Conservation (phyloP, 2,888 invertebrate genomes). For the Hirtodrosophila trivittata region DNA sequence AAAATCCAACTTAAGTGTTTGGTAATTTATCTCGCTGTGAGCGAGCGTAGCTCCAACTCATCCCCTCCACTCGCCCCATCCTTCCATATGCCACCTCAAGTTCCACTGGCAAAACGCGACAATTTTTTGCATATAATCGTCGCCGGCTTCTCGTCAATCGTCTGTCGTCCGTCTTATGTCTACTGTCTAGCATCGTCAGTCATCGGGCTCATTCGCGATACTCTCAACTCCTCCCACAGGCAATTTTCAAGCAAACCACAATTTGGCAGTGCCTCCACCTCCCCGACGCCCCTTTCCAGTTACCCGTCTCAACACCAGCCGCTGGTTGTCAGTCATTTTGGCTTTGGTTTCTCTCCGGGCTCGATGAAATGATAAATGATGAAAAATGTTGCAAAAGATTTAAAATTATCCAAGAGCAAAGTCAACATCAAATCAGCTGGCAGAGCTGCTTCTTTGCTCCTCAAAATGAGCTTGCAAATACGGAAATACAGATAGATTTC, state of each 20-base stretch:
- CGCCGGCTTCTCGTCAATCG: constrained; percentile 10
- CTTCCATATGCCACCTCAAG: neutral
- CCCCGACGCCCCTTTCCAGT: constrained; percentile 3
- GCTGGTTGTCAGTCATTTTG: constrained; percentile 80
- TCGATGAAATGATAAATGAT: constrained; percentile 84
- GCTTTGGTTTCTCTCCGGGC: constrained; percentile 36
- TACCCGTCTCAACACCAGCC: constrained; percentile 52
- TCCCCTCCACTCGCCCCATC: neutral
- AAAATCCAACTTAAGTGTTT: constrained; percentile 83
- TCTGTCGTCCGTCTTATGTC: constrained; percentile 42
- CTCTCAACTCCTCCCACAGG: constrained; percentile 53
- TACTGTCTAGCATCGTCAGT: constrained; percentile 45
- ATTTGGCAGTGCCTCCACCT: neutral
- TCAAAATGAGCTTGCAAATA: constrained; percentile 72
- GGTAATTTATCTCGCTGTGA: constrained; percentile 81
- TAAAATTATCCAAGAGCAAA: constrained; percentile 80
- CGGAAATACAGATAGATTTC: constrained; percentile 29
- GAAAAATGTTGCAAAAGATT: constrained; percentile 83
- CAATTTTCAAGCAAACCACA: constrained; percentile 18
- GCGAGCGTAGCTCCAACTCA: constrained; percentile 22
- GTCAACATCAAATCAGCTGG: constrained; percentile 67
- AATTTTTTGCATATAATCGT: constrained; percentile 63
- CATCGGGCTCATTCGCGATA: constrained; percentile 44
- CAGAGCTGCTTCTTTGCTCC: neutral
- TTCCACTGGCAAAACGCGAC: constrained; percentile 48